A percentile compares a stretch with the other conserved stretches of the same genome.
phyloP scores from a whole-genome alignment of 2,888 invertebrate species.

The Protula sp. region DNA sequence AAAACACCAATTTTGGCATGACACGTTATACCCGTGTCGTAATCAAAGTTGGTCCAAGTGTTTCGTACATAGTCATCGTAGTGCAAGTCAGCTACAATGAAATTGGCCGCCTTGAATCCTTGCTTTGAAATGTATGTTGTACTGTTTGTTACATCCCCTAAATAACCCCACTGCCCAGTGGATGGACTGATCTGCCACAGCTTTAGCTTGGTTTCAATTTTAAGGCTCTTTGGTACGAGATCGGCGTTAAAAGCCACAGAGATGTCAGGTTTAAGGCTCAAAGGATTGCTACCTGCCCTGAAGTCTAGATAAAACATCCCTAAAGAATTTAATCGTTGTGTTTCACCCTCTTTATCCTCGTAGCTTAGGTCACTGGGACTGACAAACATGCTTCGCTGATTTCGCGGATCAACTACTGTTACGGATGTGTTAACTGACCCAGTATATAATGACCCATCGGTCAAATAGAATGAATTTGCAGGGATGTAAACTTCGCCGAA shows the following conservation, averaged over 20 bases:
- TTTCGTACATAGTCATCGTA: background rate
- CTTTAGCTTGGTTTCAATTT: background rate
- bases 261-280: background rate
- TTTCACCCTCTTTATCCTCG: background rate
- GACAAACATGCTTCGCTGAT: background rate
- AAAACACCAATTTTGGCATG: background rate
- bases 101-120: no score
- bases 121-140: background rate
- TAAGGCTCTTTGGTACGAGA: background rate
- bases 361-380: background rate
- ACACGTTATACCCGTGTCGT: background rate
- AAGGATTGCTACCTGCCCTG: background rate
- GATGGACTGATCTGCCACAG: background rate
- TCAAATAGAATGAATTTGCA: background rate
- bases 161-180: background rate
- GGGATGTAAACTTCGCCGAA: background rate
- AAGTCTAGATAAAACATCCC: background rate
- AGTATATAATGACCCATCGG: background rate
- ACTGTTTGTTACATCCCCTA: background rate
- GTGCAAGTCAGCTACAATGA: no score
- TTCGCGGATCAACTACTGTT: background rate
- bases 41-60: background rate
- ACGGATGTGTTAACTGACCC: background rate
- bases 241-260: background rate
- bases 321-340: background rate